Evolutionary conservation across 2,113 vertebrate species (phyloP), one percentile per base, ranked within the genome.

Genomic region (Pteronura brasiliensis): DNA sequence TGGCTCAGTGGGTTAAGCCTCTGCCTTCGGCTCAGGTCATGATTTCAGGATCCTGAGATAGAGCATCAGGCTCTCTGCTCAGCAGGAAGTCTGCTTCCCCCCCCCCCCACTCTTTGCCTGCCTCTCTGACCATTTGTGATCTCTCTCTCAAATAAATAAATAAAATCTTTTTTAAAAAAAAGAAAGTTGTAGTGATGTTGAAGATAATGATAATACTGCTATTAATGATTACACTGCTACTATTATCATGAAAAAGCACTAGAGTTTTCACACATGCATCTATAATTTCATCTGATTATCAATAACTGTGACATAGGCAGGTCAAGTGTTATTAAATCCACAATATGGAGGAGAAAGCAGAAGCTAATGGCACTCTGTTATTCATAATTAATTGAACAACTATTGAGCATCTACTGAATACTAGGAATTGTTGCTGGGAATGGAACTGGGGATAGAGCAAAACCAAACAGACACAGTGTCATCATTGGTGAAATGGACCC

Each of bases 91-190:
- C 17, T 55, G 17, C 52, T 55, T 18, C 52, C 52, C 52, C 5
- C 17, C 5, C 4, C 1, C 1, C 4, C 1, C 52, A 0, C 52
- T 6, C 52, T 18, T 14, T 52, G 52, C 17, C 52, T 55, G 52
- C 52, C 52, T 55, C 52, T 55, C 52, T 55, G 52, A 17, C 52
- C 17, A 18, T 17, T 18, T 18, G 52, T 6, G 52, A 55, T 55
- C 52, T 55, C 17, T 55, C 17, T 55, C 4, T 55, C 52, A 55
- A 55, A 55, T 55, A 18, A 55, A 55, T 55, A 18, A 55, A 18
- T 18, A 55, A 55, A 55, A 55, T 55, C 15, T 17, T 52, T 49
- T 49, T 52, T 6, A 3, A 18, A 55, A 55, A 55, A 55, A 55
- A 39, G 34, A 34, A 85, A 79, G 88, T 25, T 11, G 36, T 34